Evolutionary conservation across 2,113 vertebrate species (phyloP), one percentile per base, ranked within the genome.

Genomic region (Dolichallabes microphthalmus): DNA sequence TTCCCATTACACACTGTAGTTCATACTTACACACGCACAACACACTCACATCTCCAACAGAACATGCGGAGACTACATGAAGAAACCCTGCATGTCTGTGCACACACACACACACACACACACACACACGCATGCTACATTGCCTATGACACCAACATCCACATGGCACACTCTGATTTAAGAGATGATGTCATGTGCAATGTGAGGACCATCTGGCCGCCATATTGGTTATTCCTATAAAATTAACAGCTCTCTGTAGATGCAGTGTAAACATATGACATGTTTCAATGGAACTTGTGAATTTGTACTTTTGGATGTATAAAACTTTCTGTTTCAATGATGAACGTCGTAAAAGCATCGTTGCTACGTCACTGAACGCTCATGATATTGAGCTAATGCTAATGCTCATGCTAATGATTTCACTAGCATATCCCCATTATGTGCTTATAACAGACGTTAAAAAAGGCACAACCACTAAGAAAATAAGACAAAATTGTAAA

Each of bases 1-100:
- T 94, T 92, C 90, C 90, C 92, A 94, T 95, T 91, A 93, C 89
- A 83, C 80, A 89, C 84, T 85, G 78, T 57, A 90, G 86, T 25
- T 30, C 69, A 85, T 57, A 86, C 84, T 86, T 88, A 89, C 87
- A 89, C 89, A 86, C 82, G 53, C 88, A 85, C 88, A 55, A 50
- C 79, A 82, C 84, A 82, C 86, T 79, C 87, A 86, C 83, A 88
- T 86, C 88, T 91, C 27, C 90, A 87, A 88, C 86, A 78, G 61
- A 83, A 82, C 89, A 86, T 84, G 83, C 81, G 58, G 88, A 85
- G 73, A 85, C 86, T 85, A 61, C 35, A 87, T 27, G 79, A 71
- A 88, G 15, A 69, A 27, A 32, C 60, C 61, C 35, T 2, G 12
- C 57, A 69, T 22, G 57, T 74, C 39, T 53, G 78, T 55, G 10